phyloP scores from a whole-genome alignment of 2,888 invertebrate species.

The Drosophila macrospina region DNA sequence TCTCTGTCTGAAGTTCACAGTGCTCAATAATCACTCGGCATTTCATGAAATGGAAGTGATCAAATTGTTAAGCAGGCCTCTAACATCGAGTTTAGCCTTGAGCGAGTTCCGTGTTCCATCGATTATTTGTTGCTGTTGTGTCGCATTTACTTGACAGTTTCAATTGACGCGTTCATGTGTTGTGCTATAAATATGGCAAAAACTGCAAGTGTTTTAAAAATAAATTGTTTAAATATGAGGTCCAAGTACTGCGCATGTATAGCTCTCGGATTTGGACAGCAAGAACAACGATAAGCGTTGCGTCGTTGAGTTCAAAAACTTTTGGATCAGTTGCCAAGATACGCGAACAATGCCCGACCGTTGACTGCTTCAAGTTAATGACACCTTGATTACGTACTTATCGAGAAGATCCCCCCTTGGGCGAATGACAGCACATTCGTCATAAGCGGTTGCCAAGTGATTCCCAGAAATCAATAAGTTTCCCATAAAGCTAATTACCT shows the following conservation, averaged over 20 bases:
- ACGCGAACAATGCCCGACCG: slow-evolving; percentile 49
- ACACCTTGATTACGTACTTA: slow-evolving; percentile 49
- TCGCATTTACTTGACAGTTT: slow-evolving; percentile 25
- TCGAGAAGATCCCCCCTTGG: slow-evolving; percentile 10
- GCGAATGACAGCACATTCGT: slow-evolving; percentile 19
- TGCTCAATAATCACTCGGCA: slow-evolving; percentile 18
- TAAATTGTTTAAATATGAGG: slow-evolving; percentile 32
- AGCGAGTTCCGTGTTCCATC: slow-evolving; percentile 29
- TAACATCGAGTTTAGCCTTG: slow-evolving; percentile 10
- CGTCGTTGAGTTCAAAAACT: slow-evolving; percentile 31
- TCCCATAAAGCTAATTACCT: slow-evolving; percentile 2
- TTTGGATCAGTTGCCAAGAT: slow-evolving; percentile 49
- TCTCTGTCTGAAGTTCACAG: slow-evolving; percentile 23
- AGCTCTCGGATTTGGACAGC: slow-evolving; percentile 35
- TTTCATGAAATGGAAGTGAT: slow-evolving; percentile 30
- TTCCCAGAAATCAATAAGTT: slow-evolving; percentile 22
- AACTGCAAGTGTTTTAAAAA: slow-evolving; percentile 43
- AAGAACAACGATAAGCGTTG: slow-evolving; percentile 35
- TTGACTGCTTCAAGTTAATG: slow-evolving; percentile 59
- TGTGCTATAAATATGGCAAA: slow-evolving; percentile 32
- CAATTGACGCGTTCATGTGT: slow-evolving; percentile 29
- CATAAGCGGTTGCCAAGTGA: slow-evolving; percentile 17
- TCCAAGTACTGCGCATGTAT: slow-evolving; percentile 2
- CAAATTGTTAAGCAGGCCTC: slow-evolving; percentile 20
- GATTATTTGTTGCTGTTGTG: slow-evolving; percentile 10